phyloP scores from a whole-genome alignment of 2,797 vertebrate species.

The Coranthus polyacanthus region DNA sequence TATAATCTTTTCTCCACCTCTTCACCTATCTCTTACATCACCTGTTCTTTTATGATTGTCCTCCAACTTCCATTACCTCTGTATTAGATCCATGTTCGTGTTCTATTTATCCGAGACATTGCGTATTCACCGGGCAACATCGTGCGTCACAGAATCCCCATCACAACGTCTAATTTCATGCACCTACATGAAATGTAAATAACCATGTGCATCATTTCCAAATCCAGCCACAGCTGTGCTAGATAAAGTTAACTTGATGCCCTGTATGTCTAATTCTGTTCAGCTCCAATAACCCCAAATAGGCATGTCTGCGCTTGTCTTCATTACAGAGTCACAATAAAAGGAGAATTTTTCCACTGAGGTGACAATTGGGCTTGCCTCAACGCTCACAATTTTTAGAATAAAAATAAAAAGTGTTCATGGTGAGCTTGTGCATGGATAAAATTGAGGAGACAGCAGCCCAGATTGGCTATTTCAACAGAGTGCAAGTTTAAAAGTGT shows the following conservation, averaged over 20 bases:
- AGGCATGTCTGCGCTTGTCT: background rate
- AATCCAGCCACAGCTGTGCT: background rate
- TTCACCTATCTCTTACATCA: constrained; percentile 1
- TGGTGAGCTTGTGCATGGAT: too few species aligned
- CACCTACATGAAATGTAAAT: constrained; percentile 5
- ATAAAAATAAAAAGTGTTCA: too few species aligned
- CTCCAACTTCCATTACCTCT: background rate
- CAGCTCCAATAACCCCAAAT: background rate
- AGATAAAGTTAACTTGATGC: background rate
- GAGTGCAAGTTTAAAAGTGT: too few species aligned
- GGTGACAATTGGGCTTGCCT: background rate
- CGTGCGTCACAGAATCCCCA: background rate
- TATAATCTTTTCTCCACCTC: constrained; percentile 12
- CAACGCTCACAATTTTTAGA: too few species aligned
- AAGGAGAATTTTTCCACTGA: background rate
- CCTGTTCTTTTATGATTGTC: background rate
- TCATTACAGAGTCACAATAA: background rate
- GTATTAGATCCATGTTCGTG: background rate
- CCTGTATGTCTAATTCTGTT: background rate
- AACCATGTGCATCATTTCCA: constrained; percentile 7
- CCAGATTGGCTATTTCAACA: too few species aligned
- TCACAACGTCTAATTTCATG: background rate
- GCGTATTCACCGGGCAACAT: background rate
- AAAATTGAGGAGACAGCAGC: too few species aligned
- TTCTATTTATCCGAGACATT: background rate